These are phyloP conservation scores for Camponotus vicinus DNA, from an alignment of 1,140 invertebrate genomes.

Conservation along the genomic window DNA sequence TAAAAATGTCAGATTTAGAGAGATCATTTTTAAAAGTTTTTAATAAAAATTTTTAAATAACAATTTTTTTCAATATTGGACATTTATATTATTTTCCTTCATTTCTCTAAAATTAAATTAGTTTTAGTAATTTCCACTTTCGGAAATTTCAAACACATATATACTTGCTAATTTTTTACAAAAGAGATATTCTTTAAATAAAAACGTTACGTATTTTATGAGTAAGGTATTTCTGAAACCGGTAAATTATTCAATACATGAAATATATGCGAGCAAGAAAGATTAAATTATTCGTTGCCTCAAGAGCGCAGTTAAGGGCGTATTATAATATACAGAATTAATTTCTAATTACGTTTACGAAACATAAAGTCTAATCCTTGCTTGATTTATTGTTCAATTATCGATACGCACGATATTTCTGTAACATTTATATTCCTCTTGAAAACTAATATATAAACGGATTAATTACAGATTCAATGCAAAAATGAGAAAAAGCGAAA, in stretches of 20 bases:
- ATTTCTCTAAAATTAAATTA: background rate
- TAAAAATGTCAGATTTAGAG: background rate
- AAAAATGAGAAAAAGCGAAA: constrained; percentile 6
- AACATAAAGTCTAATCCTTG: background rate
- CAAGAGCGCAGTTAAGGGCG: background rate
- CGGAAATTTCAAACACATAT: background rate
- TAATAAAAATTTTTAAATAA: too few species aligned
- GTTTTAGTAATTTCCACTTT: constrained; percentile 7
- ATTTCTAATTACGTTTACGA: constrained; percentile 16
- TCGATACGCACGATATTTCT: background rate
- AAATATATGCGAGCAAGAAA: constrained; percentile 40
- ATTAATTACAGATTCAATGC: background rate
- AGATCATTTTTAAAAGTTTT: background rate
- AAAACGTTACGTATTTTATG: background rate
- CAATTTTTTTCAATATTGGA: background rate
- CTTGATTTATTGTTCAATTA: constrained; percentile 22
- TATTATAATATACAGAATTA: constrained; percentile 19
- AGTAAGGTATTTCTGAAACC: background rate
- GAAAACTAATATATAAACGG: background rate
- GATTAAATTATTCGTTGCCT: constrained; percentile 37
- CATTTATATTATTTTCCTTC: constrained; percentile 2
- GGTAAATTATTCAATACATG: constrained; percentile 32
- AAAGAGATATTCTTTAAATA: background rate
- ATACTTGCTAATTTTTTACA: background rate
- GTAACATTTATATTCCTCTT: background rate